Evolutionary conservation across 2,113 vertebrate species (phyloP).

Genomic region (Amphiprion ocellaris): DNA sequence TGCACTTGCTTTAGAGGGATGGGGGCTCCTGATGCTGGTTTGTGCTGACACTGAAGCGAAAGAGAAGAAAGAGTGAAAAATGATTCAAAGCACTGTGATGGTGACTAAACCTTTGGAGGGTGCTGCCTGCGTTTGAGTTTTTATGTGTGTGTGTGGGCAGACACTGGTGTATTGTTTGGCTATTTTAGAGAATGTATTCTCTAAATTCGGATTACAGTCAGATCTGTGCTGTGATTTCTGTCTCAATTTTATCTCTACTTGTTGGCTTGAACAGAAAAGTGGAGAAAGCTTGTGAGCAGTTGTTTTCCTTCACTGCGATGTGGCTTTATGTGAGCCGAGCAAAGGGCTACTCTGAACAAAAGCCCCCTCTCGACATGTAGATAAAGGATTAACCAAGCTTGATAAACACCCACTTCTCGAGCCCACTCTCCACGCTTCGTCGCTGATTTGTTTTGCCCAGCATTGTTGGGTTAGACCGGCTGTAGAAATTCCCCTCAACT

Average conservation of each 20-base stretch:
- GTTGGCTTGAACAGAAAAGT: conserved; percentile 22
- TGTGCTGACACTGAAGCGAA: conserved; percentile 28
- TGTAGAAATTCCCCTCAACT: conserved; percentile 7
- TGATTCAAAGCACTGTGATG: conserved; percentile 15
- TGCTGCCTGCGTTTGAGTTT: conserved; percentile 19
- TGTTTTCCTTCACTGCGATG: conserved; percentile 23
- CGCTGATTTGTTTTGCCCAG: conserved; percentile 19
- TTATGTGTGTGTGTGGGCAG: not conserved
- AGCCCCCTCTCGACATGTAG: conserved; percentile 66
- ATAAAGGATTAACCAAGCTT: conserved; percentile 81
- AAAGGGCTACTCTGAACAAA: conserved; percentile 74
- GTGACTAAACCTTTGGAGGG: conserved; percentile 14
- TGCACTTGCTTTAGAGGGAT: conserved; percentile 39
- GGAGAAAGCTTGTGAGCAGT: conserved; percentile 1
- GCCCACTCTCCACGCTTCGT: conserved; percentile 35
- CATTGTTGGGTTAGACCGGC: not conserved
- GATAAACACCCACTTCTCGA: conserved; percentile 58
- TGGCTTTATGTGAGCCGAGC: conserved; percentile 49
- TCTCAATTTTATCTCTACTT: not conserved
- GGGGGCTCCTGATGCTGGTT: conserved; percentile 22
- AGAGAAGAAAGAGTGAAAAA: not conserved
- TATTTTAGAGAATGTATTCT: not conserved
- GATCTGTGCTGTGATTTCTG: not conserved
- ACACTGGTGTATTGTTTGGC: conserved; percentile 28
- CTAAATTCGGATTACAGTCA: not conserved